phyloP scores from a whole-genome alignment of 2,113 vertebrate species.

The Chionomys nivalis region DNA sequence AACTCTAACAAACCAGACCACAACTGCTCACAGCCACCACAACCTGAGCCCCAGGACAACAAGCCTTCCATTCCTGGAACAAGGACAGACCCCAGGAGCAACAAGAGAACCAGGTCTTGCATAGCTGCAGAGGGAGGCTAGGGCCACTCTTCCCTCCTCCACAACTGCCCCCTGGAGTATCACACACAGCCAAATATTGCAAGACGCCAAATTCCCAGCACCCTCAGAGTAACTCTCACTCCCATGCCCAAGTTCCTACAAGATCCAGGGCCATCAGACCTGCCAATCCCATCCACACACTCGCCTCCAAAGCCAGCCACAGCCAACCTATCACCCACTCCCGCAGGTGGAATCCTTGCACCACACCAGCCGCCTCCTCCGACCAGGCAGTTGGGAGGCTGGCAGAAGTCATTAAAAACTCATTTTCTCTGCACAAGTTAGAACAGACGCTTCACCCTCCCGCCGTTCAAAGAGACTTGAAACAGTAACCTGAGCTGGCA shows the following conservation, averaged over 20 bases:
- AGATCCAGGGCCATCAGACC: neutral
- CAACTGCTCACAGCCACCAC: neutral
- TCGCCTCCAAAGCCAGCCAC: neutral
- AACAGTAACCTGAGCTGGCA: slow-evolving; percentile 59
- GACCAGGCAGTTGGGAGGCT: neutral
- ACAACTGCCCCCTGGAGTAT: neutral
- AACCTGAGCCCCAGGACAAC: neutral
- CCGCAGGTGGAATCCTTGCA: slow-evolving; percentile 49
- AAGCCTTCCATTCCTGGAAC: neutral
- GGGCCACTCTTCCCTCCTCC: neutral
- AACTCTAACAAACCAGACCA: neutral
- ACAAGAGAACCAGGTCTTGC: neutral
- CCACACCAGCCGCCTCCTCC: slow-evolving; percentile 16
- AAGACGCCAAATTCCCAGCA: neutral
- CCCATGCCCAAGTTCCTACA: neutral
- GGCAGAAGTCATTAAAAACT: slow-evolving; percentile 77
- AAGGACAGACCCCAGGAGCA: neutral
- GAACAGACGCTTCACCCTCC: slow-evolving; percentile 69
- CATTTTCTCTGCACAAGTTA: slow-evolving; percentile 68
- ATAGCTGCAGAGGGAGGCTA: neutral
- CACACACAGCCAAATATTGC: neutral
- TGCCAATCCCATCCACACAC: neutral
- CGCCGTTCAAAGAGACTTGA: slow-evolving; percentile 67
- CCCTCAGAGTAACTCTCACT: neutral
- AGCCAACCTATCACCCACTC: slow-evolving; percentile 44